These are phyloP conservation scores for Pluvianellus socialis DNA, from an alignment of 2,113 vertebrate species.

Conservation along the genomic window DNA sequence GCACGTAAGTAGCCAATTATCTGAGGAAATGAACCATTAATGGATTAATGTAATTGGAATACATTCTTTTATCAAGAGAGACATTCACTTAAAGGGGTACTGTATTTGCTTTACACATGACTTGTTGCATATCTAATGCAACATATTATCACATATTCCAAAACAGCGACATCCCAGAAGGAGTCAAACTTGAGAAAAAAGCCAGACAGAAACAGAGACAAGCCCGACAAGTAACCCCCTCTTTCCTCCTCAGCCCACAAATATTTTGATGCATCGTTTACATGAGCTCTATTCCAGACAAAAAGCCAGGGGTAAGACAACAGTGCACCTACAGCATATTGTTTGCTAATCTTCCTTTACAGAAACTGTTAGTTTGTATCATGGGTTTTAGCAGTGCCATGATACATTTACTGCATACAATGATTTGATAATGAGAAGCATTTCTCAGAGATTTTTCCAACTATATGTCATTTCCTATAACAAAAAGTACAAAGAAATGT, in stretches of 20 bases:
- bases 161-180: neutral
- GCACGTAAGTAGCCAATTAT: conserved; percentile 66
- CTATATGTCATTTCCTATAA: conserved; percentile 35
- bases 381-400: neutral
- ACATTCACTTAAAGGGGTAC: conserved; percentile 42
- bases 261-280: conserved; percentile 6
- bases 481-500: conserved; percentile 43
- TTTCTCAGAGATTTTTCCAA: conserved; percentile 45
- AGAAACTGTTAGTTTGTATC: neutral
- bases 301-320: neutral
- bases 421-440: conserved; percentile 37
- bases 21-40: conserved; percentile 70
- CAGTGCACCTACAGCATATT: neutral
- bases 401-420: conserved; percentile 10
- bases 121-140: conserved; percentile 48
- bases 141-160: conserved; percentile 16
- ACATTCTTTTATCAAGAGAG: conserved; percentile 60
- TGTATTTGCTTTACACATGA: conserved; percentile 54
- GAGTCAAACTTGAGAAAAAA: neutral
- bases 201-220: neutral
- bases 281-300: neutral
- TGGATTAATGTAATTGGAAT: conserved; percentile 64
- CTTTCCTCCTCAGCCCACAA: neutral
- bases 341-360: neutral
- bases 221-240: neutral